phyloP scores from a whole-genome alignment of 2,113 vertebrate genomes.

The Gopherus flavomarginatus region DNA sequence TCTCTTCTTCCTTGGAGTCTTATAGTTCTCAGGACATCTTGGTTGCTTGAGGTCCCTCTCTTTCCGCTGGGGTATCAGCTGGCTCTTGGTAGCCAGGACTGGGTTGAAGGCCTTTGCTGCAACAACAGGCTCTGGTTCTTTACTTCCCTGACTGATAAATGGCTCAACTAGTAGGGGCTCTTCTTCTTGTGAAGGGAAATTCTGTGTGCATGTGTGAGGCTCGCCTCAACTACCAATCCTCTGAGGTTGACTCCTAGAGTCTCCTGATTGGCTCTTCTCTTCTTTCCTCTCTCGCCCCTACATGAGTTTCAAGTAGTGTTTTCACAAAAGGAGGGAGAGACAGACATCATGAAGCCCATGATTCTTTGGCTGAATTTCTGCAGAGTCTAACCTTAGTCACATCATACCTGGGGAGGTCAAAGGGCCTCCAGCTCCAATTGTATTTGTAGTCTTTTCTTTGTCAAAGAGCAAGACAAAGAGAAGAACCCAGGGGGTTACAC shows the following conservation, averaged over 20 bases:
- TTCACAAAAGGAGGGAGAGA: neutral
- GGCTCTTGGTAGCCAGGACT: neutral
- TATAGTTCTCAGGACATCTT: neutral
- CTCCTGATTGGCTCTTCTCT: neutral
- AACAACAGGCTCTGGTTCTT: neutral
- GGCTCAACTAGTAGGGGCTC: neutral
- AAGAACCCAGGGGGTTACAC: neutral
- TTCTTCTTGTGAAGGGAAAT: neutral
- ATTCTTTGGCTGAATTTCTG: neutral
- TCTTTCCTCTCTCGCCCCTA: neutral
- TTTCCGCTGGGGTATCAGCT: neutral
- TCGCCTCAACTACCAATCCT: neutral
- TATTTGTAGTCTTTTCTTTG: neutral
- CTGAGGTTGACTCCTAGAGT: neutral
- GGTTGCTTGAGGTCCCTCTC: neutral
- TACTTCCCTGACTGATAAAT: neutral
- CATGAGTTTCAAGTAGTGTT: neutral
- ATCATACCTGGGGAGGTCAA: neutral
- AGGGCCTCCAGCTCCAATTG: neutral
- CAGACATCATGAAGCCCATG: neutral
- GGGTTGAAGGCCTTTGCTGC: neutral
- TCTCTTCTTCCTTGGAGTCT: neutral
- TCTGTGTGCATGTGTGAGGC: neutral
- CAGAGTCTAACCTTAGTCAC: neutral
- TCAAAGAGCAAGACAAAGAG: neutral